Base-by-base conservation (phyloP, 2,888 invertebrate genomes). In the Galerucella pusilla region DNA sequence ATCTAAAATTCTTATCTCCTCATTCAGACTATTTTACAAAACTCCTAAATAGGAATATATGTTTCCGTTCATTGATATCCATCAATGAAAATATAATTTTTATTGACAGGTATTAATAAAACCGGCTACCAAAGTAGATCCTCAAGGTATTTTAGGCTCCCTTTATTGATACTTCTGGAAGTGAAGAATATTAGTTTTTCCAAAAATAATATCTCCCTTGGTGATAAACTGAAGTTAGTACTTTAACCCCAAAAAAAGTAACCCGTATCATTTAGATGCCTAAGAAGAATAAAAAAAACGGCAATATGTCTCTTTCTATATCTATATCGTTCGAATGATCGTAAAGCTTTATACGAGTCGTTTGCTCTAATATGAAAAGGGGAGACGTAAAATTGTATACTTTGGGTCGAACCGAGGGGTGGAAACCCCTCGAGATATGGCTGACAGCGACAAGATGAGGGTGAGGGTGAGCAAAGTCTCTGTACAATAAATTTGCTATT, bases 281-380 rank as follows among this genome's bases (percentile, higher is more conserved):
- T 9, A 64, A 45, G 14, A 64, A 64, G 45, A 64, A n/a, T n/a
- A 64, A 69, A 69, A 69, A 60, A 25, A 69, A 12, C 59, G 79
- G 77, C 79, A 79, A 78, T 82, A 81, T 81, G 80, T 79, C 77
- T 72, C 77, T 57, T 73, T 77, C 76, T 71, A 78, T 81, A 78
- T 81, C 80, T 81, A 80, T 81, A 80, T 77, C 77, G 77, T 75
- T 77, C 71, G 77, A 78, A 79, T 78, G 78, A 77, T 82, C 83
- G 80, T 81, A 80, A 82, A 82, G 79, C 76, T 80, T 75, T 74
- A 78, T 80, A 78, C 76, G 78, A 77, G 82, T 80, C 80, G 81
- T 82, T 83, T 81, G 81, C 78, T 80, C 79, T 77, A 79, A 80
- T 74, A 74, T 64, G 78, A 76, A 76, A 78, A 78, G 64, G 76